phyloP scores from a whole-genome alignment of 2,797 vertebrate species.

The Tokudaia tokunoshimensis region DNA sequence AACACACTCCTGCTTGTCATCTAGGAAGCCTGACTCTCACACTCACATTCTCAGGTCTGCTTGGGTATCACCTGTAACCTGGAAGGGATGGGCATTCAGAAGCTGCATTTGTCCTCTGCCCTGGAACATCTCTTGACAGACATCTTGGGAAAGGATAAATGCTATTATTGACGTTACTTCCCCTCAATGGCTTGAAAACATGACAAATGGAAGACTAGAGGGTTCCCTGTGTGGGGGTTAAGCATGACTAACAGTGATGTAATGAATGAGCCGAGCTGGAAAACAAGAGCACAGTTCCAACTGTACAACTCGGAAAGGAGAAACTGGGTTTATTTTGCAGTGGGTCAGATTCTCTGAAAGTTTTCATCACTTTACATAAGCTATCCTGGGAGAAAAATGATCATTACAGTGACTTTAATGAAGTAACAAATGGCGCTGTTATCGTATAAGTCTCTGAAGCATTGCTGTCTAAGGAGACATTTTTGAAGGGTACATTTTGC shows the following conservation, averaged over 20 bases:
- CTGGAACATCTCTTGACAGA: not conserved
- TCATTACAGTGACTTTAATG: conserved; percentile 12
- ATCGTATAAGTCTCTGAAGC: conserved; percentile 1
- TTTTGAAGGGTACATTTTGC: not conserved
- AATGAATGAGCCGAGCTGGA: not conserved
- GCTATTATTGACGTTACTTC: not conserved
- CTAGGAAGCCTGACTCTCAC: no score
- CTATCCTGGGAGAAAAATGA: not conserved
- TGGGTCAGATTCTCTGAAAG: not conserved
- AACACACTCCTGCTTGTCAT: not conserved
- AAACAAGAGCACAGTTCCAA: not conserved
- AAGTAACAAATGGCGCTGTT: conserved; percentile 42
- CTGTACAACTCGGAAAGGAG: not conserved
- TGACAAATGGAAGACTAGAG: not conserved
- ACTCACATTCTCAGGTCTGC: not conserved
- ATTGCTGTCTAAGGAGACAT: conserved; percentile 25
- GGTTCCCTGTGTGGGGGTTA: not conserved
- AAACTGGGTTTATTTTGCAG: not conserved
- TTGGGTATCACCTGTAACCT: not conserved
- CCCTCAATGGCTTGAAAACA: not conserved
- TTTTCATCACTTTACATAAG: not conserved
- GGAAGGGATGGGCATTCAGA: not conserved
- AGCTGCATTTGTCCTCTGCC: not conserved
- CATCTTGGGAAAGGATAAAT: not conserved
- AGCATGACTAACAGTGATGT: not conserved